These are phyloP conservation scores for Chamaea fasciata DNA, from an alignment of 2,113 vertebrate species.

Conservation along the genomic window DNA sequence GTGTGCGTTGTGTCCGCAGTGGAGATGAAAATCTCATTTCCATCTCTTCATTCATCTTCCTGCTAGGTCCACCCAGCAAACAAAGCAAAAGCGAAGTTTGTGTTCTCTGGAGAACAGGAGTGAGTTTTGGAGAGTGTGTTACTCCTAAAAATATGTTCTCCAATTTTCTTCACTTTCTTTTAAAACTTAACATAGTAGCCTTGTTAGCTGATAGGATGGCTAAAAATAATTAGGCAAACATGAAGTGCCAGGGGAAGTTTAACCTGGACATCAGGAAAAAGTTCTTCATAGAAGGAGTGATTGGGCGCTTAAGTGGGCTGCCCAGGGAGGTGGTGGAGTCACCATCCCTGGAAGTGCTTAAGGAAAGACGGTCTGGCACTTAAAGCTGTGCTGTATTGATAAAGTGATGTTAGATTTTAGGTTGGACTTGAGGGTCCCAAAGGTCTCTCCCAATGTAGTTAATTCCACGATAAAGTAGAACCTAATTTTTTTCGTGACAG, in stretches of 20 bases:
- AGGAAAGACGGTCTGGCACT: background rate
- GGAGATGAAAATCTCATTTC: background rate
- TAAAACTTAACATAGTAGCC: rapidly evolving
- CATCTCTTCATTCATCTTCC: background rate
- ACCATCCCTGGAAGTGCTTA: background rate
- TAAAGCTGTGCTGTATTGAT: background rate
- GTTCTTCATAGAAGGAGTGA: background rate
- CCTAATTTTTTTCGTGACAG: background rate
- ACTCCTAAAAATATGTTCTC: background rate
- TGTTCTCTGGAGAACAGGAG: background rate
- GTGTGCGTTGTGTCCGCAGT: background rate
- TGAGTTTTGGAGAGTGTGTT: background rate
- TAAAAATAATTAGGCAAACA: background rate
- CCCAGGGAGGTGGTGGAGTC: background rate
- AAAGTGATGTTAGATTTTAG: background rate
- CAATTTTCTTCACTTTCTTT: background rate
- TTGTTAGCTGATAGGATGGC: background rate
- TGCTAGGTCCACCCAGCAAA: background rate
- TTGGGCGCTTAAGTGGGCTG: background rate
- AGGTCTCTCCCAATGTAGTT: background rate
- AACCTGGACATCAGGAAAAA: background rate
- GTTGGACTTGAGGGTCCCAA: background rate
- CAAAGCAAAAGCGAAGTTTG: background rate
- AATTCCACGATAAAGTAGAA: background rate
- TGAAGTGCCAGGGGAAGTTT: background rate